Evolutionary conservation across 1,140 invertebrate species (phyloP).

Genomic region (Drosophila bipectinata): DNA sequence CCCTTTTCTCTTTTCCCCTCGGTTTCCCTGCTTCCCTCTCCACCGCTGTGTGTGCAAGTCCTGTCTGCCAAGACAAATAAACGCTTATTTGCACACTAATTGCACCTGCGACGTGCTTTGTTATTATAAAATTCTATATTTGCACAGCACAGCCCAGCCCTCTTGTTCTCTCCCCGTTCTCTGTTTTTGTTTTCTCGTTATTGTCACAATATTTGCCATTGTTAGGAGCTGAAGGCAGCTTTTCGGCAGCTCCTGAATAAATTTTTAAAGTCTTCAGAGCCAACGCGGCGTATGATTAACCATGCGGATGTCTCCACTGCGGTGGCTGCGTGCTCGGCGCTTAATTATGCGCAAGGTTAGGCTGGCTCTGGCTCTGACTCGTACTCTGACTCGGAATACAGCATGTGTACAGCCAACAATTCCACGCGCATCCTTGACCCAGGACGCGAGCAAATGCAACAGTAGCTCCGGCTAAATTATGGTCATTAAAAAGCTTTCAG

Average conservation of each 20-base stretch:
- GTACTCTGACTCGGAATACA: background rate
- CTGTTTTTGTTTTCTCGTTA: conserved; percentile 30
- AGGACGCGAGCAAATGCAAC: conserved; percentile 22
- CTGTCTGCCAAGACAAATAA: conserved; percentile 65
- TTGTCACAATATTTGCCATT: conserved; percentile 76
- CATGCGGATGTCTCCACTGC: conserved; percentile 57
- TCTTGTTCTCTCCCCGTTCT: conserved; percentile 2
- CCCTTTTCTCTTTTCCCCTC: background rate
- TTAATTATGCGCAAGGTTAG: conserved; percentile 66
- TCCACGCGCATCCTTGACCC: conserved; percentile 65
- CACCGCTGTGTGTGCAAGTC: background rate
- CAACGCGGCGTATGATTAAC: conserved; percentile 76
- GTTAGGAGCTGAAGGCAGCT: conserved; percentile 67
- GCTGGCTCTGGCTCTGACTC: conserved; percentile 15
- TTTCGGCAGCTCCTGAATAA: conserved; percentile 53
- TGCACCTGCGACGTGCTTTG: conserved; percentile 82
- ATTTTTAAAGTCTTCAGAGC: conserved; percentile 52
- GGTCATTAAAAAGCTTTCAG: conserved; percentile 73
- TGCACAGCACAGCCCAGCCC: conserved; percentile 56
- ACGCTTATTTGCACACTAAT: conserved; percentile 83
- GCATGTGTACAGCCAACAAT: background rate
- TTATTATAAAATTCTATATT: conserved; percentile 82
- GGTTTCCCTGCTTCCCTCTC: conserved; percentile 3
- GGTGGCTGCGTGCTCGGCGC: conserved; percentile 44
- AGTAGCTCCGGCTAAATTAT: conserved; percentile 37